Percentiles rank a stretch among this genome's conserved stretches.
Evolutionary conservation across 2,888 invertebrate species (phyloP).

Genomic region (Leucoptera coffeella): DNA sequence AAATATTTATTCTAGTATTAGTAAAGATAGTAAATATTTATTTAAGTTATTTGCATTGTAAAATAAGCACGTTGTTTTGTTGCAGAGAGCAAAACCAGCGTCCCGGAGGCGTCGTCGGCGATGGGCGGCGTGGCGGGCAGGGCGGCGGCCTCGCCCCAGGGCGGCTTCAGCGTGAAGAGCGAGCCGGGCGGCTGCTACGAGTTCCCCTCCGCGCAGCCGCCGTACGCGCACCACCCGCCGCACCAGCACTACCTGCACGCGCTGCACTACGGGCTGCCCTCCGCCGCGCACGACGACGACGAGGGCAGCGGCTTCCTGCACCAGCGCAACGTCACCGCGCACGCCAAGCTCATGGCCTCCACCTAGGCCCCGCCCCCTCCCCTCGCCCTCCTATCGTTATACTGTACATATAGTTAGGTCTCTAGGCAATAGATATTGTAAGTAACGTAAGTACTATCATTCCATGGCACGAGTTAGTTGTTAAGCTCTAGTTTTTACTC

Average conservation of each 20-base stretch:
- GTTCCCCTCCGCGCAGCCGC: conserved; percentile 19
- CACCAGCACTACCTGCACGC: conserved; percentile 55
- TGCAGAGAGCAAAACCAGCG: conserved; percentile 18
- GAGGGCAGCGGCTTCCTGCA: conserved; percentile 73
- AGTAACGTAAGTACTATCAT: no score
- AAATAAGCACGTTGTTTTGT: no score
- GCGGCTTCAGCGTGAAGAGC: conserved; percentile 42
- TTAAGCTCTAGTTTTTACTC: no score
- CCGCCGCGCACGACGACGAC: conserved; percentile 30
- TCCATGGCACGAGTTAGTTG: no score
- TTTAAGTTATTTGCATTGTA: no score
- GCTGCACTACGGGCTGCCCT: conserved; percentile 34
- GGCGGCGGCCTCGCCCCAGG: conserved; percentile 11
- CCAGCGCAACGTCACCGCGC: conserved; percentile 79
- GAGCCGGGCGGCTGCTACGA: conserved; percentile 24
- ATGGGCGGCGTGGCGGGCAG: no score
- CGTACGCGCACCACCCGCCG: conserved; percentile 46
- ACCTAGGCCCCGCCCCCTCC: conserved; percentile 51
- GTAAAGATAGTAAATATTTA: no score
- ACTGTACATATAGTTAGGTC: no score
- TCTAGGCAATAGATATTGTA: no score
- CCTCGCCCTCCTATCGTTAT: not conserved
- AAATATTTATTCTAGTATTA: no score
- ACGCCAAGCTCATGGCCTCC: conserved; percentile 78
- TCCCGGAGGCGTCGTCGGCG: conserved; percentile 37